A percentile compares a stretch with the other conserved stretches of the same genome.
Conservation (phyloP, 2,888 invertebrate genomes). For the Chrysopilus asiliformis region DNA sequence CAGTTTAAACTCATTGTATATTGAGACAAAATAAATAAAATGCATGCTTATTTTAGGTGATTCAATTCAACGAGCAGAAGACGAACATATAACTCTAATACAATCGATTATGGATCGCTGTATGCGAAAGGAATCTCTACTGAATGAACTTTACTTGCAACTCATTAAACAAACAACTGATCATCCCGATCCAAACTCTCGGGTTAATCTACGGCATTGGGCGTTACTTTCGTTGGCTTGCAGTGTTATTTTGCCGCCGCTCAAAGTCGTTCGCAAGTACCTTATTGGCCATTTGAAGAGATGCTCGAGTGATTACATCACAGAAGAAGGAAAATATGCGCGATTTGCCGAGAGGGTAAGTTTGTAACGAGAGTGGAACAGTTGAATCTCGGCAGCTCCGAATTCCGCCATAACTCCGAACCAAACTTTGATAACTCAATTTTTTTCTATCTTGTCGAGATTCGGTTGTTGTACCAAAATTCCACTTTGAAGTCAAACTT, state of each 20-base stretch:
- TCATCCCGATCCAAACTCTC: slow-evolving; percentile 76
- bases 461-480: too few relatives aligned
- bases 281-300: slow-evolving; percentile 79
- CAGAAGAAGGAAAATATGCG: slow-evolving; percentile 90
- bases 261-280: slow-evolving; percentile 72
- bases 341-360: slow-evolving; percentile 74
- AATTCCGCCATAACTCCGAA: too few relatives aligned
- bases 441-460: background rate
- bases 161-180: slow-evolving; percentile 89
- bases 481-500: too few relatives aligned
- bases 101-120: slow-evolving; percentile 83
- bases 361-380: too few relatives aligned
- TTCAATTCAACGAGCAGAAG: slow-evolving; percentile 56
- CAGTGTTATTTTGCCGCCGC: slow-evolving; percentile 73
- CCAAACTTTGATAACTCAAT: too few relatives aligned
- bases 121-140: slow-evolving; percentile 74
- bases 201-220: slow-evolving; percentile 85
- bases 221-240: slow-evolving; percentile 70
- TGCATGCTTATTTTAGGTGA: slow-evolving; percentile 39
- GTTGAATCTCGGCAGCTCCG: too few relatives aligned
- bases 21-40: too few relatives aligned
- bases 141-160: slow-evolving; percentile 84
- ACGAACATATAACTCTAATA: slow-evolving; percentile 77
- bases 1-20: slow-evolving; percentile 30
- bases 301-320: slow-evolving; percentile 74